A percentile compares a stretch with the other conserved stretches of the same genome.
These are phyloP conservation scores for Cephalopterus ornatus DNA, from an alignment of 2,113 vertebrate genomes.

Conservation along the genomic window DNA sequence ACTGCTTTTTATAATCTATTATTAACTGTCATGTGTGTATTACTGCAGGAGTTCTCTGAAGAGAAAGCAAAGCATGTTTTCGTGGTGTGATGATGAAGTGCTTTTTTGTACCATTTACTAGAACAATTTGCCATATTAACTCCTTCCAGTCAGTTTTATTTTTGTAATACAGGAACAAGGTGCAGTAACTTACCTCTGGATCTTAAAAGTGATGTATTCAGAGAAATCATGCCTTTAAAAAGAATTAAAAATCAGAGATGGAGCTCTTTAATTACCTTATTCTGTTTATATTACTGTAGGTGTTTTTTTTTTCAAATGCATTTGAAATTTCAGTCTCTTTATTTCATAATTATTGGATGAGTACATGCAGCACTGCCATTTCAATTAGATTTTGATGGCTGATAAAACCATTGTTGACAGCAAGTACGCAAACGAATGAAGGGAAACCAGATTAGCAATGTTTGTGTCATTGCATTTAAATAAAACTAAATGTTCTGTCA, in stretches of 20 bases:
- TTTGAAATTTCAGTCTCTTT: constrained; percentile 71
- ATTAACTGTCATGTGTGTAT: constrained; percentile 62
- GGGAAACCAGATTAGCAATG: constrained; percentile 61
- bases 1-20: constrained; percentile 69
- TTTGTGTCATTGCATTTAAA: constrained; percentile 66
- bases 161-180: constrained; percentile 13
- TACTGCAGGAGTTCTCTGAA: constrained; percentile 44
- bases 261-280: constrained; percentile 70
- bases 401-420: constrained; percentile 74
- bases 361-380: constrained; percentile 61
- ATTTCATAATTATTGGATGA: constrained; percentile 70
- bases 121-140: constrained; percentile 39
- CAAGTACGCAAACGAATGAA: constrained; percentile 50
- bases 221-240: constrained; percentile 25
- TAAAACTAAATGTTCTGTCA: constrained; percentile 60
- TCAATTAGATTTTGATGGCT: constrained; percentile 73
- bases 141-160: background rate
- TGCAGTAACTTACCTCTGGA: constrained; percentile 20
- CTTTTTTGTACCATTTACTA: constrained; percentile 46
- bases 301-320: constrained; percentile 55
- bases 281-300: constrained; percentile 62
- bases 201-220: constrained; percentile 21
- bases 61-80: constrained; percentile 53
- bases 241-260: background rate
- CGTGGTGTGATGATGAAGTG: constrained; percentile 22